Conservation (phyloP, 2,888 invertebrate species). For the Seladonia tumulorum region DNA sequence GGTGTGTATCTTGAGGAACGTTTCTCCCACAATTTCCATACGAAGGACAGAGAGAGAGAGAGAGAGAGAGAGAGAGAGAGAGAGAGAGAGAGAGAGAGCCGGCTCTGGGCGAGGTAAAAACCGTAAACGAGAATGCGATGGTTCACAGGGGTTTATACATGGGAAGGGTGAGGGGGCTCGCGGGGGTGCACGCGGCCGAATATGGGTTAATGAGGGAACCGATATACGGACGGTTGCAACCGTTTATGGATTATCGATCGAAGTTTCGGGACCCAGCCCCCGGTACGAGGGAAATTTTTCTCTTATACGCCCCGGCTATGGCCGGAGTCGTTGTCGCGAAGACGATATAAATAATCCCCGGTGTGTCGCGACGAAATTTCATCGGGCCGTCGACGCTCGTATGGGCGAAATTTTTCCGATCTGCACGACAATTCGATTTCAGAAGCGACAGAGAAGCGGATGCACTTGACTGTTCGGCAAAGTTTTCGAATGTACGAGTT, state of each 20-base stretch:
- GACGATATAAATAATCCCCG: constrained; percentile 26
- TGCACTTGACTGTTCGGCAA: constrained; percentile 18
- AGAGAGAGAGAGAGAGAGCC: too few relatives aligned
- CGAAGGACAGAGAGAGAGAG: not conserved
- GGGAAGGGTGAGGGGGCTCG: too few relatives aligned
- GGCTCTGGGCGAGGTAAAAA: constrained; percentile 1
- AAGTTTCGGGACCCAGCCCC: not conserved
- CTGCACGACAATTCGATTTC: constrained; percentile 51
- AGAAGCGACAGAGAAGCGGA: not conserved
- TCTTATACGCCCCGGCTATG: not conserved
- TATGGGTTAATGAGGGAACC: constrained; percentile 38
- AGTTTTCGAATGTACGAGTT: constrained; percentile 41
- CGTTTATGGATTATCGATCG: constrained; percentile 27
- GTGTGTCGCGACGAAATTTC: constrained; percentile 32
- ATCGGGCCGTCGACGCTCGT: not conserved
- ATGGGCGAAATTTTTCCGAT: constrained; percentile 47
- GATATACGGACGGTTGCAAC: constrained; percentile 12
- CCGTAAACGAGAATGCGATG: constrained; percentile 12
- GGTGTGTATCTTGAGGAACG: not conserved
- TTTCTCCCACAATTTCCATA: constrained; percentile 4
- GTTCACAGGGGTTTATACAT: not conserved
- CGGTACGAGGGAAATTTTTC: constrained; percentile 2
- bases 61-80: too few relatives aligned
- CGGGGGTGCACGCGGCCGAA: constrained; percentile 3
- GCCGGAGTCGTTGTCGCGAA: not conserved